Evolutionary conservation across 2,797 vertebrate species (phyloP).

Genomic region (Liasis olivaceus): DNA sequence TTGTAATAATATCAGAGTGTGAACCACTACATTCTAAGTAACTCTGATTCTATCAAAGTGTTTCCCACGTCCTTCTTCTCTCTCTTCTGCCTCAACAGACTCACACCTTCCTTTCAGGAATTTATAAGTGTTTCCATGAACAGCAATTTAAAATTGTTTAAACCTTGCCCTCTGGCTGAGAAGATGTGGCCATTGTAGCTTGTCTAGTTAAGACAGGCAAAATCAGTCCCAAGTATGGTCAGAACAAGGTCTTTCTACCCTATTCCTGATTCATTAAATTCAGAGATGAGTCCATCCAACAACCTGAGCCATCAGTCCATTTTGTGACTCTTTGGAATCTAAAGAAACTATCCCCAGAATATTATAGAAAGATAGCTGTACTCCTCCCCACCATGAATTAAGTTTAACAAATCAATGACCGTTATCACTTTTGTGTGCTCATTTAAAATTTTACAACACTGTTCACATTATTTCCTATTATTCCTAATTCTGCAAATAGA

Average conservation of each 20-base stretch:
- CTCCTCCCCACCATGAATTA: not conserved
- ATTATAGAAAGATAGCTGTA: no score
- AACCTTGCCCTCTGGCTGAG: not conserved
- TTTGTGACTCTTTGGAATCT: no score
- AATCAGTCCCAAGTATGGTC: not conserved
- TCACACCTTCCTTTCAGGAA: not conserved
- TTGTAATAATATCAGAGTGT: constrained; percentile 65
- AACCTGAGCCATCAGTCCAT: no score
- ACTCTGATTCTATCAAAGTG: constrained; percentile 57
- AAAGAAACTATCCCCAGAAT: no score
- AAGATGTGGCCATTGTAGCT: not conserved
- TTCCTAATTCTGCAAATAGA: not conserved
- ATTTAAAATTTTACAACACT: not conserved
- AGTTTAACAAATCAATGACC: not conserved
- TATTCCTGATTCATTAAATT: not conserved
- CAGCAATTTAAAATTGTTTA: not conserved
- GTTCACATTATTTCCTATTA: not conserved
- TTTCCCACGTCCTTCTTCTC: not conserved
- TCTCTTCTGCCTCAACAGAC: not conserved
- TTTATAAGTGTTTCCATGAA: not conserved
- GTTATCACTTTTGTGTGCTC: not conserved
- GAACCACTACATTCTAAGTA: constrained; percentile 60
- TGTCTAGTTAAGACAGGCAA: not conserved
- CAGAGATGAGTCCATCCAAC: not conserved
- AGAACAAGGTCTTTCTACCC: not conserved